Evolutionary conservation across 2,797 vertebrate genomes (phyloP).

Genomic region (Diceros bicornis): DNA sequence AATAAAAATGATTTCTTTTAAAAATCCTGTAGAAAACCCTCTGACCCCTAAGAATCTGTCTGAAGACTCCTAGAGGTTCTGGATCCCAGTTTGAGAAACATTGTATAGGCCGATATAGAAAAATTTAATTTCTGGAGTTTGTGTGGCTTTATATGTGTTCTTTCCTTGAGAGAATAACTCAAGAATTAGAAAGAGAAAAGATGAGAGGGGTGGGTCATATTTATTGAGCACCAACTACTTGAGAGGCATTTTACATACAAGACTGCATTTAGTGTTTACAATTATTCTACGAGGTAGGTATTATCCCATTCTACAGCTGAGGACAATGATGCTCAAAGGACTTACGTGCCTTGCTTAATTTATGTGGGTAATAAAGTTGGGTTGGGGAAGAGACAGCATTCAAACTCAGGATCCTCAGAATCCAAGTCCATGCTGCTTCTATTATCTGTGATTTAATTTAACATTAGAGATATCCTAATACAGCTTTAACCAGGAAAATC

Average conservation of each 20-base stretch:
- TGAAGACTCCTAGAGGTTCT: slow-evolving; percentile 19
- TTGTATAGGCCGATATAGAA: neutral
- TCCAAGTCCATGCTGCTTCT: neutral
- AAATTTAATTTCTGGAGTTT: slow-evolving; percentile 38
- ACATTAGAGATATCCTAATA: neutral
- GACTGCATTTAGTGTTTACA: slow-evolving; percentile 40
- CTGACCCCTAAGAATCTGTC: neutral
- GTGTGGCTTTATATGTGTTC: neutral
- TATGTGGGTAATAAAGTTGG: neutral
- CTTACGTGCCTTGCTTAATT: neutral
- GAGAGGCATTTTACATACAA: neutral
- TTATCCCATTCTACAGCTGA: slow-evolving; percentile 21
- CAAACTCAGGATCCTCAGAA: neutral
- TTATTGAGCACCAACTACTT: neutral
- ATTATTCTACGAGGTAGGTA: neutral
- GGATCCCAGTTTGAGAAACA: neutral
- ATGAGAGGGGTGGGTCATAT: neutral
- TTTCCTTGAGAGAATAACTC: neutral
- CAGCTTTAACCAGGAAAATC: neutral
- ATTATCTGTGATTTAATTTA: slow-evolving; percentile 19
- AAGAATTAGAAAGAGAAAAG: slow-evolving; percentile 12
- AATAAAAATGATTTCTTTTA: slow-evolving; percentile 26
- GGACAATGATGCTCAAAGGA: slow-evolving; percentile 1
- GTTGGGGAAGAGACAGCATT: neutral
- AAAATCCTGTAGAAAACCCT: neutral